Evolutionary conservation across 2,113 vertebrate species (phyloP).

Genomic region (Carassius gibelio): DNA sequence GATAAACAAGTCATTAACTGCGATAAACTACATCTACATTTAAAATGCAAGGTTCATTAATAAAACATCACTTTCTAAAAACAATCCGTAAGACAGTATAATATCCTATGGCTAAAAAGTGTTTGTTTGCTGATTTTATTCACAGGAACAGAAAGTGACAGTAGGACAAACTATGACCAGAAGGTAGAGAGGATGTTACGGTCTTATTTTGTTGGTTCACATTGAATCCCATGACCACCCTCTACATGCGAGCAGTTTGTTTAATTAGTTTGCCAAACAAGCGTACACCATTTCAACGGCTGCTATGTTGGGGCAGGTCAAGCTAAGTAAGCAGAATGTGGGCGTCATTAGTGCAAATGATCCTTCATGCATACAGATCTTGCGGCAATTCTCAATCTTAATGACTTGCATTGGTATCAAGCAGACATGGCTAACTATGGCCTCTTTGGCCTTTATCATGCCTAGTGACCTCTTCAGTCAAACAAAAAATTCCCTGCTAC

Average conservation of each 20-base stretch:
- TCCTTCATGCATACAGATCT: conserved; percentile 42
- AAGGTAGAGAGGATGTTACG: conserved; percentile 7
- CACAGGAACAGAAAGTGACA: conserved; percentile 6
- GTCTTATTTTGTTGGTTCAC: conserved; percentile 17
- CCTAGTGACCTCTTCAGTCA: conserved; percentile 28
- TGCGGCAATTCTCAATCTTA: conserved; percentile 41
- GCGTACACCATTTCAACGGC: not conserved
- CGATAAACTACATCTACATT: conserved; percentile 5
- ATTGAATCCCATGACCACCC: conserved; percentile 14
- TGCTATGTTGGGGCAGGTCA: conserved; percentile 30
- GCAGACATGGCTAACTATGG: conserved; percentile 38
- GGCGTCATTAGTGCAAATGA: conserved; percentile 29
- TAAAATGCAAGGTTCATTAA: not conserved
- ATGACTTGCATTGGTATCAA: conserved; percentile 37
- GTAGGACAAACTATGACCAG: not conserved
- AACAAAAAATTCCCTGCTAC: conserved; percentile 25
- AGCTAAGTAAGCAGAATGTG: conserved; percentile 41
- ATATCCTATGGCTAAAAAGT: not conserved
- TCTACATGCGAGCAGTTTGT: conserved; percentile 13
- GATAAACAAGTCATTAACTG: conserved; percentile 13
- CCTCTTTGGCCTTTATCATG: conserved; percentile 36
- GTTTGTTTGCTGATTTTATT: conserved; percentile 19
- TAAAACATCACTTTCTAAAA: not conserved
- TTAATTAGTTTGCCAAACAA: conserved; percentile 27
- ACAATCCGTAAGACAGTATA: not conserved